These are phyloP conservation scores for Conus betulinus DNA, from an alignment of 1,140 invertebrate species.

Conservation along the genomic window DNA sequence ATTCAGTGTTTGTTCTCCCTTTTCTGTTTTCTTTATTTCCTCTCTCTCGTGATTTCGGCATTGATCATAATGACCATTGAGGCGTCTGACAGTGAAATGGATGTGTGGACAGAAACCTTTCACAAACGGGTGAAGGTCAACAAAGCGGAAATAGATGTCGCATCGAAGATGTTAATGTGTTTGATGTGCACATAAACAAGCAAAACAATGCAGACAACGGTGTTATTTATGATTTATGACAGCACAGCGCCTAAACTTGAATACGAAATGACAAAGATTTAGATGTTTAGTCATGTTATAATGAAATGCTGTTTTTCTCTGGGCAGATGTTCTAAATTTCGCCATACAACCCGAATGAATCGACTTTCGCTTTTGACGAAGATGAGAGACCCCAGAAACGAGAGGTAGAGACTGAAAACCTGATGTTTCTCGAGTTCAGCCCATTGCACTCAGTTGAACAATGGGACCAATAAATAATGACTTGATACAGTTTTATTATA, in stretches of 20 bases:
- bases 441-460: too few species aligned
- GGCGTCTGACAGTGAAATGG: too few species aligned
- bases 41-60: too few species aligned
- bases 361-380: not conserved
- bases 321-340: too few species aligned
- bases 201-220: not conserved
- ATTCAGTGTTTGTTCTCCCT: too few species aligned
- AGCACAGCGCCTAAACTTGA: not conserved
- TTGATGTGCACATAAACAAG: not conserved
- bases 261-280: not conserved
- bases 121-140: not conserved
- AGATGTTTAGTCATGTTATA: not conserved
- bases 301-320: not conserved
- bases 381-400: too few species aligned
- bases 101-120: not conserved
- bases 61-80: too few species aligned
- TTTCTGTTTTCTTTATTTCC: too few species aligned
- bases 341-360: not conserved
- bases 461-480: too few species aligned
- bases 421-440: too few species aligned
- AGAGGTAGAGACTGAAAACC: too few species aligned
- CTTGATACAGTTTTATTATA: too few species aligned
- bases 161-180: not conserved
- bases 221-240: not conserved
- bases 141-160: conserved; percentile 1